These are phyloP conservation scores for Psophia crepitans DNA, from an alignment of 2,113 vertebrate species.

Conservation along the genomic window DNA sequence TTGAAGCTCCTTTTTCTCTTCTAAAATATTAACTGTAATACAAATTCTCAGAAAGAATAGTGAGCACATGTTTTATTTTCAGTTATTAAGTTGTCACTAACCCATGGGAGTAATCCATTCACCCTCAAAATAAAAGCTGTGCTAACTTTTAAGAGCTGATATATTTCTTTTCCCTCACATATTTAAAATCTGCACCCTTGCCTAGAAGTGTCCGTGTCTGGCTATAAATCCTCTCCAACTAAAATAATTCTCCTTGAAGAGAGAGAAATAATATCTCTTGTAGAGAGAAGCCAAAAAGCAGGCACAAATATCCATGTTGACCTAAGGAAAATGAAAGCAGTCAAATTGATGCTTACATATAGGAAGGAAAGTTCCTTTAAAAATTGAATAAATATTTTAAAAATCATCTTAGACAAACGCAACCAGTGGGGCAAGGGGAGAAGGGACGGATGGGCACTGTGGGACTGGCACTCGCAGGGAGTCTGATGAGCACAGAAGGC, in stretches of 20 bases:
- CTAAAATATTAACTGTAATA: neutral
- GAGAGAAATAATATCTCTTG: neutral
- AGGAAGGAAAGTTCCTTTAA: neutral
- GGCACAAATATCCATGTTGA: constrained; percentile 21
- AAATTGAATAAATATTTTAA: neutral
- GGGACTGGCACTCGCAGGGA: neutral
- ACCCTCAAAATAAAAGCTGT: constrained; percentile 14
- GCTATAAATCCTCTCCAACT: constrained; percentile 40
- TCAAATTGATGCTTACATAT: neutral
- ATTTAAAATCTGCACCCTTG: constrained; percentile 23
- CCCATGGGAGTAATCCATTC: constrained; percentile 1
- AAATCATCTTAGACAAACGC: neutral
- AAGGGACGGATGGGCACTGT: neutral
- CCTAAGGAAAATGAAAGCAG: neutral
- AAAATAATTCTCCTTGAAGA: constrained; percentile 43
- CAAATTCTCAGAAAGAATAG: neutral
- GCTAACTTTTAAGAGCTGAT: constrained; percentile 2
- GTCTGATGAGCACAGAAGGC: neutral
- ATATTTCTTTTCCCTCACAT: constrained; percentile 11
- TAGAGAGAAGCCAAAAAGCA: constrained; percentile 8
- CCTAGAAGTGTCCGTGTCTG: constrained; percentile 29
- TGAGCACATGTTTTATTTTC: neutral
- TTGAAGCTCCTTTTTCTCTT: neutral
- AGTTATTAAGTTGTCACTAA: constrained; percentile 24
- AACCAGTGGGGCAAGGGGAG: neutral